These are phyloP conservation scores for Rhogogaster chlorosoma DNA, from an alignment of 2,888 invertebrate species.

Conservation along the genomic window DNA sequence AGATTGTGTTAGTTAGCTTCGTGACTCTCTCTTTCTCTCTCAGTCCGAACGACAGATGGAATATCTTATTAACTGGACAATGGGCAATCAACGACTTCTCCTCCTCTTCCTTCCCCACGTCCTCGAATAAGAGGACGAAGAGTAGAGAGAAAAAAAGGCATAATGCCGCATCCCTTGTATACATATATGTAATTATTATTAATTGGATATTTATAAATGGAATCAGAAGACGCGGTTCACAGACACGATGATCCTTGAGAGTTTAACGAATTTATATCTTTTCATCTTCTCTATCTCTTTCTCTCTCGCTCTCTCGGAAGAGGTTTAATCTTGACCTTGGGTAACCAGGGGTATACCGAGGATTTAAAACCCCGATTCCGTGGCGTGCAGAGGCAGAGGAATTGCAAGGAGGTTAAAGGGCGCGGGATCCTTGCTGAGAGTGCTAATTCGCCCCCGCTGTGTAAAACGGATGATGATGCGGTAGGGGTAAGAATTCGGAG, in stretches of 20 bases:
- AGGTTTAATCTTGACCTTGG: conserved; percentile 29
- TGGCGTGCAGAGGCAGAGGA: conserved; percentile 24
- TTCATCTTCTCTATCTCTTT: not conserved
- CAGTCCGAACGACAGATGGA: conserved; percentile 63
- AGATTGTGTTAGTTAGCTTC: conserved; percentile 56
- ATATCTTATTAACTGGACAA: conserved; percentile 76
- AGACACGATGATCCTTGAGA: not conserved
- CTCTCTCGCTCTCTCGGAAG: conserved; percentile 50
- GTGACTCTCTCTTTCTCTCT: conserved; percentile 9
- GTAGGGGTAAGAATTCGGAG: conserved; percentile 31
- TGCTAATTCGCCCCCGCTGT: conserved; percentile 73
- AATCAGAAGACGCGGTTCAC: not conserved
- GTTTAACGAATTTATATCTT: conserved; percentile 63
- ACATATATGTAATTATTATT: conserved; percentile 26
- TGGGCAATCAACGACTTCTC: conserved; percentile 73
- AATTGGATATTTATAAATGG: conserved; percentile 5
- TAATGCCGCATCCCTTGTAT: not conserved
- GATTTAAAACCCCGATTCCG: conserved; percentile 35
- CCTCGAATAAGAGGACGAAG: not conserved
- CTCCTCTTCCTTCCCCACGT: not conserved
- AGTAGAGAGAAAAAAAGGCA: not conserved
- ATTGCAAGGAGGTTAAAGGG: conserved; percentile 51
- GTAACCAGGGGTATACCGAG: conserved; percentile 14
- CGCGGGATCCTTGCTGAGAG: conserved; percentile 70
- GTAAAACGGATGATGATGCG: conserved; percentile 54